phyloP scores from a whole-genome alignment of 2,888 invertebrate genomes.

The Cyclophora albipunctata region DNA sequence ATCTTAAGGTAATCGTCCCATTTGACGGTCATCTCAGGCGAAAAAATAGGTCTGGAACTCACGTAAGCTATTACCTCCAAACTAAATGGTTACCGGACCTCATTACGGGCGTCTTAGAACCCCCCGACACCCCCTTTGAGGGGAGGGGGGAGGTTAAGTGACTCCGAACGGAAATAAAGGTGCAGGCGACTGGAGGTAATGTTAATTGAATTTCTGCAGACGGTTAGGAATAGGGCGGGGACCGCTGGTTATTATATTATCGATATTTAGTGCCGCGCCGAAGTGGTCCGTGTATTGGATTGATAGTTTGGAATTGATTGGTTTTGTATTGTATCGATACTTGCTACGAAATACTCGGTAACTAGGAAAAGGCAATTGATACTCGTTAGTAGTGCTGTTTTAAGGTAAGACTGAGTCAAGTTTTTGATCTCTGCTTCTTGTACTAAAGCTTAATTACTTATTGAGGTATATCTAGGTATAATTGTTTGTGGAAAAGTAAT shows the following conservation, averaged over 20 bases:
- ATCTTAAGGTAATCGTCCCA: slow-evolving; percentile 22
- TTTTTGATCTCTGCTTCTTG: too few relatives aligned
- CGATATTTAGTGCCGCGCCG: slow-evolving; percentile 6
- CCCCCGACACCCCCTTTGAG: slow-evolving; percentile 17
- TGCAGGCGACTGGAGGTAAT: slow-evolving; percentile 77
- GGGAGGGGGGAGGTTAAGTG: slow-evolving; percentile 50
- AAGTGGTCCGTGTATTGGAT: neutral
- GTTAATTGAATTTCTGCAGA: slow-evolving; percentile 77
- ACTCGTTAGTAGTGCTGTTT: too few relatives aligned
- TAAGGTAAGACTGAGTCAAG: too few relatives aligned
- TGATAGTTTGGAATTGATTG: neutral
- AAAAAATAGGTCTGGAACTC: slow-evolving; percentile 41
- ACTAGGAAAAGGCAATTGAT: too few relatives aligned
- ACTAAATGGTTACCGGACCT: slow-evolving; percentile 73
- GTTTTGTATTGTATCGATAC: neutral
- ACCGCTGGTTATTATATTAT: slow-evolving; percentile 19
- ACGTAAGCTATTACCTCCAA: slow-evolving; percentile 71
- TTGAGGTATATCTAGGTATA: too few relatives aligned
- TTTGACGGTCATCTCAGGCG: slow-evolving; percentile 26
- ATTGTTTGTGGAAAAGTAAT: too few relatives aligned
- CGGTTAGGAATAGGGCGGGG: slow-evolving; percentile 46
- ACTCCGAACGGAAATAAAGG: slow-evolving; percentile 76
- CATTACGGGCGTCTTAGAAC: slow-evolving; percentile 64
- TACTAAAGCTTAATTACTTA: too few relatives aligned
- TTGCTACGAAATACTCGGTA: neutral